These are phyloP conservation scores for Ctenomys sociabilis DNA, from an alignment of 2,113 vertebrate species.

Conservation along the genomic window DNA sequence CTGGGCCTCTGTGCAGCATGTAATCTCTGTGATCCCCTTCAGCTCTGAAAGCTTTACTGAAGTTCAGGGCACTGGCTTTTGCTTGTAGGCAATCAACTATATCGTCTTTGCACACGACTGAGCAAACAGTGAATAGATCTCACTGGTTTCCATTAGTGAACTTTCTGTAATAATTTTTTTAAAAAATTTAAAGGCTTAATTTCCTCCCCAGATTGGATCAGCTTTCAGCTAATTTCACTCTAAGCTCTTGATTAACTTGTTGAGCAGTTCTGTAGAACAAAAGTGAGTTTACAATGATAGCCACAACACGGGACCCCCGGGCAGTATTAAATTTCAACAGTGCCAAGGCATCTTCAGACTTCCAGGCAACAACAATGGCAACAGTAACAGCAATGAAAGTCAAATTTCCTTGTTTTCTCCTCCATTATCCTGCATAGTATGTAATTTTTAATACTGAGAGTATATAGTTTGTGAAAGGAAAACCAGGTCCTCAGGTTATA, in stretches of 20 bases:
- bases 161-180: constrained; percentile 19
- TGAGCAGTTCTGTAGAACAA: constrained; percentile 5
- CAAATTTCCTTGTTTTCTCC: constrained; percentile 16
- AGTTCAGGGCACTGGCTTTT: constrained; percentile 48
- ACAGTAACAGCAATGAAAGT: background rate
- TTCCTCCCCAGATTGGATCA: background rate
- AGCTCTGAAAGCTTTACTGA: constrained; percentile 55
- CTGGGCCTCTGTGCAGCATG: constrained; percentile 29
- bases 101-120: constrained; percentile 1
- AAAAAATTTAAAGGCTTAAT: background rate
- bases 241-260: constrained; percentile 31
- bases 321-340: background rate
- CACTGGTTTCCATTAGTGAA: background rate
- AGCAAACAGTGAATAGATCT: constrained; percentile 27
- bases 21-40: constrained; percentile 49
- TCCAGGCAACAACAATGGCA: background rate
- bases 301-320: background rate
- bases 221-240: background rate
- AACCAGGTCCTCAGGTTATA: background rate
- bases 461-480: background rate
- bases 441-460: background rate
- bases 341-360: background rate
- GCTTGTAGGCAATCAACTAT: background rate
- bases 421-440: background rate
- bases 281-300: constrained; percentile 15